Percentiles rank a stretch among this genome's conserved stretches.
phyloP scores from a whole-genome alignment of 2,113 vertebrate genomes.

The Capreolus pygargus region DNA sequence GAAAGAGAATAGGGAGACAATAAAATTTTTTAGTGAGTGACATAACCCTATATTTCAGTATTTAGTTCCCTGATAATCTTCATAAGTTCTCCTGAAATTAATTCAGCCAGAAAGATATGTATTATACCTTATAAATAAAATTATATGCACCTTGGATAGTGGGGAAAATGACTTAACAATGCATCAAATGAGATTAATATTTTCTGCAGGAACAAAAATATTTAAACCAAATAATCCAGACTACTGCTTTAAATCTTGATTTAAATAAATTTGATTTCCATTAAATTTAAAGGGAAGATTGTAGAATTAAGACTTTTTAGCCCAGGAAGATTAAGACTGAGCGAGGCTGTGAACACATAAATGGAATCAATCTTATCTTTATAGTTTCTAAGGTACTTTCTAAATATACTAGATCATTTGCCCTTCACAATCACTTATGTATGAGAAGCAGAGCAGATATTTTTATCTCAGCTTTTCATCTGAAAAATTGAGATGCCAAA shows the following conservation, averaged over 20 bases:
- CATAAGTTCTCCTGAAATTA: background rate
- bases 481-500: conserved; percentile 45
- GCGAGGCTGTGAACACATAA: conserved; percentile 12
- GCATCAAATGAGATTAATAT: conserved; percentile 32
- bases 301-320: conserved; percentile 41
- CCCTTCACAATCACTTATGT: background rate
- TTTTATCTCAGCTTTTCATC: conserved; percentile 44
- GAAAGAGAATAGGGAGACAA: background rate
- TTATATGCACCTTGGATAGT: background rate
- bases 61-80: background rate
- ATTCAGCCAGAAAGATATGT: background rate
- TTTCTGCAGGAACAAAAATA: background rate
- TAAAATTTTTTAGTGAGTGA: background rate
- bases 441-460: background rate
- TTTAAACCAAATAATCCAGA: background rate
- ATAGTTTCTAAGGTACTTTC: background rate
- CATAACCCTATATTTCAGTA: background rate
- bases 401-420: conserved; percentile 9
- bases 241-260: conserved; percentile 27
- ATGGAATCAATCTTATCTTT: conserved; percentile 22
- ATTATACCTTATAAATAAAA: conserved; percentile 8
- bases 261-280: conserved; percentile 41
- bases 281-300: conserved; percentile 27
- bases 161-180: background rate
- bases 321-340: background rate